These are phyloP conservation scores for Magallana ariakensis DNA, from an alignment of 1,140 invertebrate species.

Conservation along the genomic window DNA sequence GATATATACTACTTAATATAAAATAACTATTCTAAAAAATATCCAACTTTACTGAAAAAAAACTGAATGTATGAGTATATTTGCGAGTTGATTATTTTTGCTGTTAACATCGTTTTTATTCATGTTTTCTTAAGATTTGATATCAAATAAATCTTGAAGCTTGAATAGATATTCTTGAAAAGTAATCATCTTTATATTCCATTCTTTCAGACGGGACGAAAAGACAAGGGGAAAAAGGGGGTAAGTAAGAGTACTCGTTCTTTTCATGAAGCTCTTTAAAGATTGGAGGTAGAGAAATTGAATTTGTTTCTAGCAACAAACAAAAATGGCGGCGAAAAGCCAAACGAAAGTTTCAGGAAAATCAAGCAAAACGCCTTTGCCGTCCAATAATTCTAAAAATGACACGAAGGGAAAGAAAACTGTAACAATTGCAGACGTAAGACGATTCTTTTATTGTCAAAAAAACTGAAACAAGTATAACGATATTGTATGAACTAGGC, in stretches of 20 bases:
- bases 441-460: background rate
- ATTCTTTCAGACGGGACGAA: background rate
- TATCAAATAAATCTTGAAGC: too few species aligned
- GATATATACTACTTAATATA: too few species aligned
- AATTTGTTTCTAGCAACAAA: constrained; percentile 39
- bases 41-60: too few species aligned
- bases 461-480: too few species aligned
- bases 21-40: too few species aligned
- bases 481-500: too few species aligned
- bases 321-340: constrained; percentile 35
- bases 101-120: too few species aligned
- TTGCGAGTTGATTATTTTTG: too few species aligned
- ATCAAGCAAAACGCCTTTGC: constrained; percentile 37
- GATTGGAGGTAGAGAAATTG: background rate
- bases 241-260: constrained; percentile 27
- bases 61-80: too few species aligned
- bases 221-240: constrained; percentile 14
- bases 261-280: background rate
- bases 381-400: constrained; percentile 21
- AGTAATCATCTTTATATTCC: too few species aligned
- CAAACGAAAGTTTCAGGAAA: constrained; percentile 31
- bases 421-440: constrained; percentile 38
- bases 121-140: too few species aligned
- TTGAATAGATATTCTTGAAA: too few species aligned
- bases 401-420: constrained; percentile 39